phyloP scores from a whole-genome alignment of 2,797 vertebrate species.

The Karalla daura region DNA sequence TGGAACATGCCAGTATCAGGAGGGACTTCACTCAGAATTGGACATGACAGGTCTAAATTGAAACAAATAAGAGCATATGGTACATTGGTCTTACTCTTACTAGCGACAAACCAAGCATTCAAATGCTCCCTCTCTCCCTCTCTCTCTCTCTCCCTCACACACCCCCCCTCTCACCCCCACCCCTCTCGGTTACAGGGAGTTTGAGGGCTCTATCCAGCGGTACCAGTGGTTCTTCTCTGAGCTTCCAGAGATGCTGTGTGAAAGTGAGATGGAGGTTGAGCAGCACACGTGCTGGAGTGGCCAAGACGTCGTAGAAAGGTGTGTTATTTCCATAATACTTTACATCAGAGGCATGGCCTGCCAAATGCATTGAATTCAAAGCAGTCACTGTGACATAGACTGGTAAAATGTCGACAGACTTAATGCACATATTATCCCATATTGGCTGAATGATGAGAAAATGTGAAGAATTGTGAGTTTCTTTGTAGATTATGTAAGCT shows the following conservation, averaged over 20 bases:
- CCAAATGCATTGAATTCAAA: neutral
- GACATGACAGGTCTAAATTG: slow-evolving; percentile 18
- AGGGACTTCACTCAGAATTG: slow-evolving; percentile 28
- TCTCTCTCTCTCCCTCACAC: too few species aligned
- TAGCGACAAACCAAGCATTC: slow-evolving; percentile 6
- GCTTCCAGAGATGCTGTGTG: slow-evolving; percentile 89
- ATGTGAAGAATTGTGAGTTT: too few species aligned
- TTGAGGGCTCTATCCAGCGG: slow-evolving; percentile 88
- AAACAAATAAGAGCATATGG: slow-evolving; percentile 25
- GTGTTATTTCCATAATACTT: neutral
- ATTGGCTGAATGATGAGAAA: neutral
- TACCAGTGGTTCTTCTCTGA: slow-evolving; percentile 89
- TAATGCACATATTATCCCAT: too few species aligned
- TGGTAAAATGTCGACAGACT: neutral
- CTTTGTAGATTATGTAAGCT: too few species aligned
- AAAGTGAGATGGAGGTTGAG: slow-evolving; percentile 88
- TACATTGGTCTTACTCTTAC: neutral
- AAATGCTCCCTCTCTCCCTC: too few species aligned
- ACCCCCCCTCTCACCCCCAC: too few species aligned
- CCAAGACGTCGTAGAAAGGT: slow-evolving; percentile 91
- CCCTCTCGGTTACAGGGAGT: slow-evolving; percentile 82
- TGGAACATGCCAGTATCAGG: neutral
- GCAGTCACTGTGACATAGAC: neutral
- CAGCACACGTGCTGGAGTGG: slow-evolving; percentile 93
- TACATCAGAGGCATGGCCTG: neutral